Percentiles rank a stretch among this genome's conserved stretches.
Conservation (phyloP, 1,140 invertebrate species). For the Mya arenaria region DNA sequence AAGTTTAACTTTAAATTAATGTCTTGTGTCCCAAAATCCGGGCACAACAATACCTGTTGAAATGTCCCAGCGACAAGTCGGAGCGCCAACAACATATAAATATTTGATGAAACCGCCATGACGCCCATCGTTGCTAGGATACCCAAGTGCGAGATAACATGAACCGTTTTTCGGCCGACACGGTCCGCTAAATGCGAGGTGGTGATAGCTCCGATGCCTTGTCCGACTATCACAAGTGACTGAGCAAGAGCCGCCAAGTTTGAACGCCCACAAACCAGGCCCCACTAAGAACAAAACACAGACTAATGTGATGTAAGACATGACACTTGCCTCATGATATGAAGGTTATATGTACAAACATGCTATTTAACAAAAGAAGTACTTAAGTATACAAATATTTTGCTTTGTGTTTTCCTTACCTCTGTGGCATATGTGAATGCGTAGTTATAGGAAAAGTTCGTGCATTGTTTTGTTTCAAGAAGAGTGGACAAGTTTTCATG, state of each 20-base stretch:
- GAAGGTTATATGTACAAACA: neutral
- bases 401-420: neutral
- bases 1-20: too few species aligned
- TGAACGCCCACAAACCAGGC: constrained; percentile 88
- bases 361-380: neutral
- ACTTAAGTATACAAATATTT: neutral
- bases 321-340: neutral
- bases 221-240: constrained; percentile 87
- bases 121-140: constrained; percentile 39
- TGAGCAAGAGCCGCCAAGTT: constrained; percentile 88
- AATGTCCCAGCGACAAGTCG: constrained; percentile 61
- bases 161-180: constrained; percentile 67
- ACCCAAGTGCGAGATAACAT: constrained; percentile 53
- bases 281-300: constrained; percentile 85
- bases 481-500: neutral
- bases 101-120: constrained; percentile 56
- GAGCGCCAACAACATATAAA: constrained; percentile 52
- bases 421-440: constrained; percentile 25
- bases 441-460: neutral
- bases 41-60: constrained; percentile 59
- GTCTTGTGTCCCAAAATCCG: too few species aligned
- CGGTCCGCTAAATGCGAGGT: constrained; percentile 85
- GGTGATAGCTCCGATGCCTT: constrained; percentile 89
- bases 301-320: neutral
- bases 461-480: neutral